phyloP scores from a whole-genome alignment of 2,888 invertebrate species.

The Lamellibrachia columna region DNA sequence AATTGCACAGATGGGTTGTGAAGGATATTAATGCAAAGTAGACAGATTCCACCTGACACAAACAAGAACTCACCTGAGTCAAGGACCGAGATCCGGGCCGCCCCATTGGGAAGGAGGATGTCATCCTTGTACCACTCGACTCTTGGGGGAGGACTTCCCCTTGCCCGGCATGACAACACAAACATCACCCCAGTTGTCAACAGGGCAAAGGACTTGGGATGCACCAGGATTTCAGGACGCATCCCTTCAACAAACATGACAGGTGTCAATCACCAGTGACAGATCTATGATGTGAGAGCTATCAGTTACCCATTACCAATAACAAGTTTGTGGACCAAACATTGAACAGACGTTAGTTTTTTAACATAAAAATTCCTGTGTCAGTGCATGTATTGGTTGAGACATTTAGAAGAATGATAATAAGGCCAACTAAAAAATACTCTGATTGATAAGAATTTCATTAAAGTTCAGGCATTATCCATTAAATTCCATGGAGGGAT shows the following conservation, averaged over 20 bases:
- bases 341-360: no score
- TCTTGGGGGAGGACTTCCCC: slow-evolving; percentile 55
- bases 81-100: slow-evolving; percentile 50
- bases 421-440: no score
- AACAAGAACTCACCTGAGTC: slow-evolving; percentile 47
- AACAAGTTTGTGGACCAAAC: no score
- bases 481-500: background rate
- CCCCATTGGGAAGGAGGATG: slow-evolving; percentile 44
- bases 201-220: slow-evolving; percentile 52
- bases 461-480: background rate
- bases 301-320: no score
- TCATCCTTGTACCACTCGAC: slow-evolving; percentile 60
- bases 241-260: slow-evolving; percentile 42
- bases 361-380: no score
- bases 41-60: background rate
- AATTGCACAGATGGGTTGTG: no score
- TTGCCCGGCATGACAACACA: slow-evolving; percentile 58
- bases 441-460: no score
- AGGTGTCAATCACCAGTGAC: background rate
- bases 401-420: no score
- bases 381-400: no score
- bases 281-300: background rate
- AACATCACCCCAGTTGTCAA: slow-evolving; percentile 56
- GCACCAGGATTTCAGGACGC: slow-evolving; percentile 55
- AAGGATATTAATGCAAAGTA: background rate